Conservation (phyloP, 2,797 vertebrate species). For the Rhinatrema bivittatum region DNA sequence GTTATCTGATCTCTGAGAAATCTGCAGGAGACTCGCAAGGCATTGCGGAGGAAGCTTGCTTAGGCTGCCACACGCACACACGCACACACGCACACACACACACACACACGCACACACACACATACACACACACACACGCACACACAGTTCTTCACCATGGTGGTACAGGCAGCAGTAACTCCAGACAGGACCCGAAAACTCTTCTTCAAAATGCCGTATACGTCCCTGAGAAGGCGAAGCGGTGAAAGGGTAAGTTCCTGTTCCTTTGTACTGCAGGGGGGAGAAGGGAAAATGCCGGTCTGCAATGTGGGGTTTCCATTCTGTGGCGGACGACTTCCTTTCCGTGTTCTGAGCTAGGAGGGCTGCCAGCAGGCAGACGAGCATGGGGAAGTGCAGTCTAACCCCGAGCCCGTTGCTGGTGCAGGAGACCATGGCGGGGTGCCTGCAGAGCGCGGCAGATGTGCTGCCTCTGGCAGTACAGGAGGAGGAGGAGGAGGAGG, state of each 20-base stretch:
- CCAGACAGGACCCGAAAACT: constrained; percentile 83
- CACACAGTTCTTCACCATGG: constrained; percentile 70
- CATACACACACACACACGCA: constrained; percentile 35
- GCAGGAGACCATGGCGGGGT: too few species aligned
- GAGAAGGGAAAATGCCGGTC: too few species aligned
- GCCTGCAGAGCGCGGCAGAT: too few species aligned
- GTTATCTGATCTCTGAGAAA: constrained; percentile 55
- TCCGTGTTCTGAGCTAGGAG: too few species aligned
- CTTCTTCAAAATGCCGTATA: constrained; percentile 88
- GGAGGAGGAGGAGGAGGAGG: too few species aligned
- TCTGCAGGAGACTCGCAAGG: constrained; percentile 49
- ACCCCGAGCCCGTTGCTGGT: too few species aligned
- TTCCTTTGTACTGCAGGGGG: constrained; percentile 28
- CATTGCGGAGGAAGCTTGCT: constrained; percentile 38
- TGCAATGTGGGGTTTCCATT: too few species aligned
- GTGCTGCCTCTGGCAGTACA: too few species aligned
- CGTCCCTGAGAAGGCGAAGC: constrained; percentile 84
- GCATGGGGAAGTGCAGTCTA: too few species aligned
- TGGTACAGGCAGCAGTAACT: constrained; percentile 83
- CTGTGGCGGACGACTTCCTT: too few species aligned
- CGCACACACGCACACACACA: background rate
- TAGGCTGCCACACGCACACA: constrained; percentile 19
- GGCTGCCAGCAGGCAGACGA: too few species aligned
- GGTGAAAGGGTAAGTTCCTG: constrained; percentile 83
- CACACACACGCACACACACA: too few species aligned